These are phyloP conservation scores for Zaprionus obscuricornis DNA, from an alignment of 2,888 invertebrate genomes.

Conservation along the genomic window DNA sequence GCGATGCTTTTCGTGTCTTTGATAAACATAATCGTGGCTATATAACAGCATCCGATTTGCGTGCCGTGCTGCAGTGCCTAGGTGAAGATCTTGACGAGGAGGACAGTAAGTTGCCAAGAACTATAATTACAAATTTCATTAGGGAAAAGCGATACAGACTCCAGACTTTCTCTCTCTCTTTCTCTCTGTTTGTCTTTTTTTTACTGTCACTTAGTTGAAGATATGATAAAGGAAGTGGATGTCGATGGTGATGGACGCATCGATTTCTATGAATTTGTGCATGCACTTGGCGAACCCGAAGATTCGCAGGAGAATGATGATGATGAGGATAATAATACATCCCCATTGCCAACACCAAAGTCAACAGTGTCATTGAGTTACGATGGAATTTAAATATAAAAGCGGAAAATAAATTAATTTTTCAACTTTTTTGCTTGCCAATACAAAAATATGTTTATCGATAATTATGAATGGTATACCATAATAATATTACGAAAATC, in stretches of 20 bases:
- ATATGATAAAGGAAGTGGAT: constrained; percentile 98
- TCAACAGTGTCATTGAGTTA: constrained; percentile 76
- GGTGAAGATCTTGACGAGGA: constrained; percentile 95
- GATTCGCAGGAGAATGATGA: constrained; percentile 89
- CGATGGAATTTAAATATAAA: constrained; percentile 49
- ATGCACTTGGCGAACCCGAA: constrained; percentile 93
- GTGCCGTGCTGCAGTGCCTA: constrained; percentile 93
- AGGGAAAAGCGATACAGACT: neutral
- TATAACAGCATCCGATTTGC: constrained; percentile 93
- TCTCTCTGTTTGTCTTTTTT: neutral
- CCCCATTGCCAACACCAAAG: constrained; percentile 82
- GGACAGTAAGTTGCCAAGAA: constrained; percentile 88
- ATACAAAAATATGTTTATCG: constrained; percentile 4
- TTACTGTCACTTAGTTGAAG: constrained; percentile 88
- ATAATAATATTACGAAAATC: constrained; percentile 15
- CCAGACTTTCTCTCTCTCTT: neutral
- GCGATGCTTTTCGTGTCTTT: constrained; percentile 94
- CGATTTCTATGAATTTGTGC: constrained; percentile 94
- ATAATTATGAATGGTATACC: constrained; percentile 15
- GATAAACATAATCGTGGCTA: constrained; percentile 96
- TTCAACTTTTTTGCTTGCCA: neutral
- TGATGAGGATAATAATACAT: constrained; percentile 86
- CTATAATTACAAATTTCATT: neutral
- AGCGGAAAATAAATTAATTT: neutral
- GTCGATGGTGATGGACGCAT: constrained; percentile 97